Base-by-base conservation (phyloP, 2,888 invertebrate genomes). In the Drosophila stalkeri region DNA sequence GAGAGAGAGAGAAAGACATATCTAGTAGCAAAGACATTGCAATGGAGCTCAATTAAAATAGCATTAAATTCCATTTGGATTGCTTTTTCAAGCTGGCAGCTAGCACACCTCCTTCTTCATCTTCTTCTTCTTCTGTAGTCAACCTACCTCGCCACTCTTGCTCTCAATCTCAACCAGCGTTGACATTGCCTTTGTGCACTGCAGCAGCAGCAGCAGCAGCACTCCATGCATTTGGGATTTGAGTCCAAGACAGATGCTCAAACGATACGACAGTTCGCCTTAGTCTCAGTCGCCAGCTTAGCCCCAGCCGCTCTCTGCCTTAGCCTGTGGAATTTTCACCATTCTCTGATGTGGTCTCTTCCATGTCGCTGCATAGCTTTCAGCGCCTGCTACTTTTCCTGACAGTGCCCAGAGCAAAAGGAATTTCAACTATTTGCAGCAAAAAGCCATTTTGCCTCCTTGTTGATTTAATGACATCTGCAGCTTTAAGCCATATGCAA, bases 21-120 rank as follows among this genome's bases (percentile, higher is more conserved):
- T 43, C 52, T 51, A 27, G 59, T 61, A 33, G 62, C 65, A 83
- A 69, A 77, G 86, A 73, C 85, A 79, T 78, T 72, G 82, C 77
- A 83, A 75, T 77, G 77, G 80, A 81, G 81, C 89, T 86, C 90
- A 91, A 91, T 91, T 91, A 91, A 91, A 91, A 91, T 91, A 80
- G 88, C 82, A 91, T 91, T 90, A 91, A 90, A 88, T 89, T 89
- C 83, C 66, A 79, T 89, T 87, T 71, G 87, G 69, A 89, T 85
- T 87, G 89, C 89, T 77, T 79, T 79, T 79, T 70, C 81, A 66
- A 72, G 70, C 70, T 64, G 60, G 69, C 66, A 61, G 60, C 66
- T 73, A 57, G 65, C 55, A 72, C 57, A 59, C 57, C 35, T 69
- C 62, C 37, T 39, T 39, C 37, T 14, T 14, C 37, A 5, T 6